Evolutionary conservation across 2,888 invertebrate species (phyloP).

Genomic region (Odontocolon sp.): DNA sequence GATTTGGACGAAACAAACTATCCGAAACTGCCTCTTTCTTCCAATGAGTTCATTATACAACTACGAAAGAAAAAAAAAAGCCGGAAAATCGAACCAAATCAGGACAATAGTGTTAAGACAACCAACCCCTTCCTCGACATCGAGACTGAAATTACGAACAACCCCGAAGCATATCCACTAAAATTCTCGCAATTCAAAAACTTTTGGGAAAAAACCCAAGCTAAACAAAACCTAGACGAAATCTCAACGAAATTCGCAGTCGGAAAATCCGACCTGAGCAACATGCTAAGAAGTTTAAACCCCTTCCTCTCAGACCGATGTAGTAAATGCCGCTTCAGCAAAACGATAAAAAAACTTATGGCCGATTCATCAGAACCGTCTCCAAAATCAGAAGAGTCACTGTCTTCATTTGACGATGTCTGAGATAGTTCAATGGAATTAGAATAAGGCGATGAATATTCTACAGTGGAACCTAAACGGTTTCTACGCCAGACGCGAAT

Average conservation of each 20-base stretch:
- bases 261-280: neutral
- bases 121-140: neutral
- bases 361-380: neutral
- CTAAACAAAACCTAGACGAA: slow-evolving; percentile 7
- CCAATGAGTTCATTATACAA: neutral
- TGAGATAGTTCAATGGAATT: neutral
- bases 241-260: neutral
- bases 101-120: neutral
- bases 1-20: neutral
- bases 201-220: slow-evolving; percentile 14
- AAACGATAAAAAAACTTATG: slow-evolving; percentile 10
- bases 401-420: no score
- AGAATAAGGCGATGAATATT: neutral
- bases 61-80: neutral
- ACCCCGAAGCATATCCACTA: slow-evolving; percentile 8
- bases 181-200: slow-evolving; percentile 8
- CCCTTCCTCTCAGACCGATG: slow-evolving; percentile 3
- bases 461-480: neutral
- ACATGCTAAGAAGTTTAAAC: slow-evolving; percentile 17
- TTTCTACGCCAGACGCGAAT: neutral
- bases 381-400: no score
- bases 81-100: neutral
- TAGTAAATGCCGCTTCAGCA: slow-evolving; percentile 18
- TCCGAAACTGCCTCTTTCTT: neutral
- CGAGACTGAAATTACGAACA: neutral